Evolutionary conservation across 1,140 invertebrate genomes (phyloP).

Genomic region (Drosophila sproati): DNA sequence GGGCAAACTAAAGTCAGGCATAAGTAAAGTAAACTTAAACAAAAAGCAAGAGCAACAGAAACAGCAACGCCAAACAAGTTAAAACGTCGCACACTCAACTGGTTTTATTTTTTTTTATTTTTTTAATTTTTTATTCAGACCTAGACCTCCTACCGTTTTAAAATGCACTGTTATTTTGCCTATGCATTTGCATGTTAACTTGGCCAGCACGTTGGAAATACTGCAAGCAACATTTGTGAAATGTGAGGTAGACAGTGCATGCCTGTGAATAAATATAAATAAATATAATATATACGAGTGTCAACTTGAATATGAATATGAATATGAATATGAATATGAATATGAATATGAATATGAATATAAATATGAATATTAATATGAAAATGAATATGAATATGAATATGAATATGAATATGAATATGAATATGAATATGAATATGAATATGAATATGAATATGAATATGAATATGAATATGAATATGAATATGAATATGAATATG

Average conservation of each 20-base stretch:
- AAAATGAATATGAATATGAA: neutral
- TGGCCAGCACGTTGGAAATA: neutral
- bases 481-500: neutral
- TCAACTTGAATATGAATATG: neutral
- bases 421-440: neutral
- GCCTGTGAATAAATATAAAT: too few relatives aligned
- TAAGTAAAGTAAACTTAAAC: slow-evolving; percentile 4
- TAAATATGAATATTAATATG: too few relatives aligned
- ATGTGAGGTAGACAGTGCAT: too few relatives aligned
- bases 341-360: too few relatives aligned
- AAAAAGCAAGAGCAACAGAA: neutral
- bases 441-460: neutral
- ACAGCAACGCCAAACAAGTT: neutral
- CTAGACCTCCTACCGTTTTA: slow-evolving; percentile 10
- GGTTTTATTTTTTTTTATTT: slow-evolving; percentile 4
- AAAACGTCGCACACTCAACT: slow-evolving; percentile 23
- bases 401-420: too few relatives aligned
- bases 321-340: neutral
- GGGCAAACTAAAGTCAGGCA: slow-evolving; percentile 1
- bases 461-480: neutral
- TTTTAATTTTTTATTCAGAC: slow-evolving; percentile 19
- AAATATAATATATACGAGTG: too few relatives aligned
- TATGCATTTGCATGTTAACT: slow-evolving; percentile 7
- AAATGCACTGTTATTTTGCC: slow-evolving; percentile 14
- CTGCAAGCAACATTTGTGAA: neutral